Percentiles rank a stretch among this genome's conserved stretches.
These are phyloP conservation scores for Anolis apletophallus DNA, from an alignment of 2,797 vertebrate genomes.

Conservation along the genomic window DNA sequence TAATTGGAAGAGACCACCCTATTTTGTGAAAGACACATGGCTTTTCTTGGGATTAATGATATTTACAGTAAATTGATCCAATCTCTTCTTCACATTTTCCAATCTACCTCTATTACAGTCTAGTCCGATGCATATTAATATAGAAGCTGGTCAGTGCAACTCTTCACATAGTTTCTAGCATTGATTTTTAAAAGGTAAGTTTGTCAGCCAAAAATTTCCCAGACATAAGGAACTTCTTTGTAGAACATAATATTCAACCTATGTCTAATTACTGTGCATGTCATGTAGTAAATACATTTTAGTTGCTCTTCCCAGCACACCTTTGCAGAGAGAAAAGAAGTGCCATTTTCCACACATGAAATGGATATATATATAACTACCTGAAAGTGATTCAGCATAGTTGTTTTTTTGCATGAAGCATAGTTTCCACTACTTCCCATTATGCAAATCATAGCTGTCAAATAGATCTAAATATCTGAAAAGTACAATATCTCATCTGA, in stretches of 20 bases:
- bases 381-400: background rate
- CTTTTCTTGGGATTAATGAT: background rate
- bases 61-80: background rate
- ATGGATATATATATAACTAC: background rate
- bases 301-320: no score
- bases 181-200: background rate
- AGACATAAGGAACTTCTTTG: background rate
- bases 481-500: no score
- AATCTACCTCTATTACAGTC: background rate
- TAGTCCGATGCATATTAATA: background rate
- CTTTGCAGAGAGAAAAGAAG: background rate
- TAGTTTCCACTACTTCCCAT: no score
- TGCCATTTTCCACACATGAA: background rate
- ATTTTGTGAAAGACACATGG: background rate
- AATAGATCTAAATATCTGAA: no score
- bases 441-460: no score
- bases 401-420: background rate
- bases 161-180: background rate
- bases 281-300: background rate
- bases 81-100: background rate
- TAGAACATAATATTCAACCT: background rate
- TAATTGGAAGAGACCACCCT: background rate
- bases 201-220: background rate
- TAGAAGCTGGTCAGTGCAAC: background rate
- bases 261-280: background rate